Conservation (phyloP, 2,113 vertebrate genomes). For the Okapia johnstoni region DNA sequence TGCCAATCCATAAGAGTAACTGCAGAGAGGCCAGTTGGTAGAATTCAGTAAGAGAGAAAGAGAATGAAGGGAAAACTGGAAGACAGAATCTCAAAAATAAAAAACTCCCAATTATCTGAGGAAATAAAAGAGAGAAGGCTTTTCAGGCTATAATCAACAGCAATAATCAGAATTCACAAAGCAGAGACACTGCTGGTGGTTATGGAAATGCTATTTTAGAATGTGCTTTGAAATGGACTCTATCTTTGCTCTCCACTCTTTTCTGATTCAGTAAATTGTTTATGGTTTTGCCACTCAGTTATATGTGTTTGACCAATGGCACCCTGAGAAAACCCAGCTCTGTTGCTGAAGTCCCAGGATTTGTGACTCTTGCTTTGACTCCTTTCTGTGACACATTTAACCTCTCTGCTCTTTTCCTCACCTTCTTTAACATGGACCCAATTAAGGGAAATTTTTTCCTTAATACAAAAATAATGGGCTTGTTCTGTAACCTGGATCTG, state of each 20-base stretch:
- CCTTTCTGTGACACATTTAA: not conserved
- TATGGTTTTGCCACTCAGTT: no score
- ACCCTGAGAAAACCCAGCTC: not conserved
- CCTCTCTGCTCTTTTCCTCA: not conserved
- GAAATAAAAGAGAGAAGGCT: not conserved
- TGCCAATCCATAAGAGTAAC: not conserved
- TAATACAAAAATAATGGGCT: not conserved
- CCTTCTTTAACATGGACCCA: slow-evolving; percentile 1
- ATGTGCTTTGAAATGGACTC: not conserved
- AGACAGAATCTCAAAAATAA: not conserved
- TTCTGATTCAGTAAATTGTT: not conserved
- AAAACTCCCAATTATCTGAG: not conserved
- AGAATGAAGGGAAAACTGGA: not conserved
- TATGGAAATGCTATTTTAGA: not conserved
- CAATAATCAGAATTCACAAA: not conserved
- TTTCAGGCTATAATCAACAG: not conserved
- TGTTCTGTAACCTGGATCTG: not conserved
- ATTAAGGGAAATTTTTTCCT: not conserved
- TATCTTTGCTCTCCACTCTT: not conserved
- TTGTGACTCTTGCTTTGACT: not conserved
- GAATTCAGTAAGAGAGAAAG: not conserved
- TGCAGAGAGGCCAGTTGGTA: not conserved
- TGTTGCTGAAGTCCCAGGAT: not conserved
- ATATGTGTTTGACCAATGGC: not conserved
- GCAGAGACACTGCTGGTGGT: not conserved